phyloP scores from a whole-genome alignment of 2,888 invertebrate genomes.

The Neoascia interrupta region DNA sequence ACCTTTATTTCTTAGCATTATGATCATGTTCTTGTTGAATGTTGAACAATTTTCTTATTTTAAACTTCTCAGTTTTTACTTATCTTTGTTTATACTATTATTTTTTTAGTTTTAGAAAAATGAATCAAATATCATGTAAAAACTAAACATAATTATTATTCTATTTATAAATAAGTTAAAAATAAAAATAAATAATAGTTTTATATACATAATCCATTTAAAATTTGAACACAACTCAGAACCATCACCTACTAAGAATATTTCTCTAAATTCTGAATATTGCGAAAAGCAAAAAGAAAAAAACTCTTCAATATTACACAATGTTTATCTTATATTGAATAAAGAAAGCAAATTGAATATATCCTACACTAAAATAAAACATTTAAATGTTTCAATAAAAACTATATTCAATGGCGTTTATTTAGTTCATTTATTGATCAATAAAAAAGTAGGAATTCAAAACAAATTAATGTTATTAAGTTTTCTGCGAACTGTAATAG shows the following conservation, averaged over 20 bases:
- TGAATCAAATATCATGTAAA: conserved; percentile 54
- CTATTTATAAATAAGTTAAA: conserved; percentile 34
- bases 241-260: neutral
- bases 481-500: conserved; percentile 28
- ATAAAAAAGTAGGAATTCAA: conserved; percentile 30
- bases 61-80: neutral
- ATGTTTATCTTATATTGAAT: conserved; percentile 10
- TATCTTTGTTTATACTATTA: neutral
- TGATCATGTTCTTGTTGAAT: conserved; percentile 17
- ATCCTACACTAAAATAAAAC: neutral
- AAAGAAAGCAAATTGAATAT: too few relatives aligned
- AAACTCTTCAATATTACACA: conserved; percentile 1
- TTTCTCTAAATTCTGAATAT: conserved; percentile 8
- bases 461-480: conserved; percentile 34
- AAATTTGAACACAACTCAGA: too few relatives aligned
- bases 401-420: conserved; percentile 20
- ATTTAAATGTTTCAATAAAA: neutral
- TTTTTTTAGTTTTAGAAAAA: conserved; percentile 7
- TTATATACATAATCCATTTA: conserved; percentile 38
- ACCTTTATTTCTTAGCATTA: neutral
- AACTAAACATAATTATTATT: conserved; percentile 3
- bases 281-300: neutral
- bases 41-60: conserved; percentile 13
- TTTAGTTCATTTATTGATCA: conserved; percentile 20
- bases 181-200: conserved; percentile 12